Conservation (phyloP, 2,113 vertebrate genomes). For the Trogon melanurus region DNA sequence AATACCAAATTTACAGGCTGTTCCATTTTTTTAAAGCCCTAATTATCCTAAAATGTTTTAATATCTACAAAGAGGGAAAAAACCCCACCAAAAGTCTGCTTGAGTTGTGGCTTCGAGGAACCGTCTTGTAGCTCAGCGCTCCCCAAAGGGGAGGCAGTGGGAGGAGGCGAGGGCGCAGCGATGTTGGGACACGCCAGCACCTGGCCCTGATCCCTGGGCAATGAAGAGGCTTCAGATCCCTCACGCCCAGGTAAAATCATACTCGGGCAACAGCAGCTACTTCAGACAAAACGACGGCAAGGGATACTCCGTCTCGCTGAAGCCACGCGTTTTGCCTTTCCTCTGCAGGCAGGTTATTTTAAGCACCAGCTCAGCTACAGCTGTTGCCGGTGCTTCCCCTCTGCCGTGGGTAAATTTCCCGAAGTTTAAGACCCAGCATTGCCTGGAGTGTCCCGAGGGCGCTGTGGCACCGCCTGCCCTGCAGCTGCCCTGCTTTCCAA, state of each 20-base stretch:
- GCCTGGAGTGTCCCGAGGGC: neutral
- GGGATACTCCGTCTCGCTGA: neutral
- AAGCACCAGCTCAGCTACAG: neutral
- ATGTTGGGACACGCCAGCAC: neutral
- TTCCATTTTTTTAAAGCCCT: neutral
- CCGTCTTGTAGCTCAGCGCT: neutral
- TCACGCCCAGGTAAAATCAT: neutral
- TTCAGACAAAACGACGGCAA: neutral
- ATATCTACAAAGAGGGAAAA: neutral
- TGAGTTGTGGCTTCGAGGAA: neutral
- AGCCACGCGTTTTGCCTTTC: neutral
- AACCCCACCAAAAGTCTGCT: neutral
- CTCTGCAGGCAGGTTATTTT: neutral
- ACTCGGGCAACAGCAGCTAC: neutral
- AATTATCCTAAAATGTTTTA: neutral
- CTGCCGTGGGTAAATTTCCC: neutral
- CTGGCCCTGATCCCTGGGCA: neutral
- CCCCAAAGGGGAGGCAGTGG: neutral
- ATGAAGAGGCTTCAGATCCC: neutral
- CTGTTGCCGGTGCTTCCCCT: neutral
- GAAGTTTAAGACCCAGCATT: neutral
- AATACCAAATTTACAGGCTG: neutral
- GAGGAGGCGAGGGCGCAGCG: neutral
- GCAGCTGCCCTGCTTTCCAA: conserved; percentile 23
- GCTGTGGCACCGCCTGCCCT: neutral